A percentile compares a stretch with the other conserved stretches of the same genome.
These are phyloP conservation scores for Pipistrellus pipistrellus DNA, from an alignment of 2,797 vertebrate species.

Conservation along the genomic window DNA sequence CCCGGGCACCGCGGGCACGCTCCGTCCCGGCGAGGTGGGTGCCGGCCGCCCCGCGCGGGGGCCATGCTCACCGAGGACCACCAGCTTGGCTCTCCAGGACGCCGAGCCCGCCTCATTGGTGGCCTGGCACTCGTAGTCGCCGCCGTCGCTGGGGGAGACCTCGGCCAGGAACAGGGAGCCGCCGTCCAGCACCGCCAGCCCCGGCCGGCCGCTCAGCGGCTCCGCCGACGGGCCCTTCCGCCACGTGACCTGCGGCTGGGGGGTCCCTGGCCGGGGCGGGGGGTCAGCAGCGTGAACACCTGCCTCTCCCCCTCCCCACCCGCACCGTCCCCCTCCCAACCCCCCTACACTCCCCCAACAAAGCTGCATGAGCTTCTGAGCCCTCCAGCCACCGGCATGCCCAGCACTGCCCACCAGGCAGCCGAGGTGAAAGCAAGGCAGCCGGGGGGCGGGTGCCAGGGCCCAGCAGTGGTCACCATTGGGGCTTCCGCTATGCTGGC, in stretches of 20 bases:
- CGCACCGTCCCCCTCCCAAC: too few species aligned
- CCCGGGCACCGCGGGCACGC: background rate
- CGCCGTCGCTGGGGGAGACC: conserved; percentile 90
- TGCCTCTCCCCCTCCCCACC: background rate
- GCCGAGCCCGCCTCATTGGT: conserved; percentile 93
- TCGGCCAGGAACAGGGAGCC: conserved; percentile 91
- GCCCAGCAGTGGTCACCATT: background rate
- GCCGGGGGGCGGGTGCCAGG: fast-evolving
- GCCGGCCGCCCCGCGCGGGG: background rate
- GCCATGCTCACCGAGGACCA: conserved; percentile 90
- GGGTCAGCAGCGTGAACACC: background rate
- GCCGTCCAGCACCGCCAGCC: conserved; percentile 87
- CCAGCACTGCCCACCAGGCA: background rate
- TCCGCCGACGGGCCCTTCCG: conserved; percentile 91
- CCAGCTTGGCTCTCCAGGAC: conserved; percentile 91
- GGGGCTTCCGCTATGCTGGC: too few species aligned
- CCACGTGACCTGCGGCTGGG: conserved; percentile 91
- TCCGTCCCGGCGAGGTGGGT: background rate
- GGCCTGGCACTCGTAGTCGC: conserved; percentile 93
- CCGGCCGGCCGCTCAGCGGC: conserved; percentile 86
- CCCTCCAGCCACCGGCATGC: background rate
- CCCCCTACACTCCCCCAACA: background rate
- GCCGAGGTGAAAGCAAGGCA: background rate
- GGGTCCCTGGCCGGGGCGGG: conserved; percentile 72
- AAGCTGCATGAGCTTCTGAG: too few species aligned